Evolutionary conservation across 2,113 vertebrate genomes (phyloP).

Genomic region (Elachura formosa): DNA sequence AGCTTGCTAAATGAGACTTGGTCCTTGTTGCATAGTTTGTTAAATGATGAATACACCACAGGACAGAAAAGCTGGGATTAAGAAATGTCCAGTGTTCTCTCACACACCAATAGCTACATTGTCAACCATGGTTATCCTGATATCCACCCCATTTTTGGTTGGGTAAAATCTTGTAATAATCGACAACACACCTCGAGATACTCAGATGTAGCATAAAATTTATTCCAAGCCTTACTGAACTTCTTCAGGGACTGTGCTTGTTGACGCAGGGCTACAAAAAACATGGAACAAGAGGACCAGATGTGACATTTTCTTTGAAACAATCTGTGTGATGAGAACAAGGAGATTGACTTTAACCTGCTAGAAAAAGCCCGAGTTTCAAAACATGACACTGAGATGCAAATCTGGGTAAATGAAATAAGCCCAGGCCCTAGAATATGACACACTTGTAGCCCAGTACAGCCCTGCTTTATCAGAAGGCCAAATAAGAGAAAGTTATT

Average conservation of each 20-base stretch:
- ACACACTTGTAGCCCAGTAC: background rate
- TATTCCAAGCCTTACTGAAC: background rate
- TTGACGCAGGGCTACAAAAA: background rate
- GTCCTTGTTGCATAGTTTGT: background rate
- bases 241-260: background rate
- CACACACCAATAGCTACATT: background rate
- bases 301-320: background rate
- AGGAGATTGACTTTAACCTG: background rate
- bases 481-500: accelerated
- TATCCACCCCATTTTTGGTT: background rate
- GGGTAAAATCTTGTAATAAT: background rate
- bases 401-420: background rate
- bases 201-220: background rate
- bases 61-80: background rate
- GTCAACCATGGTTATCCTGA: background rate
- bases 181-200: background rate
- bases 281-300: background rate
- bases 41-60: background rate
- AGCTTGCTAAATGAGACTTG: background rate
- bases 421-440: background rate
- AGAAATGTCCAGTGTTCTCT: background rate
- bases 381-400: background rate
- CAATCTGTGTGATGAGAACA: background rate
- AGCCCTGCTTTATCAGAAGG: background rate
- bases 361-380: background rate